Percentiles rank a stretch among this genome's conserved stretches.
These are phyloP conservation scores for Euglossa dilemma DNA, from an alignment of 1,140 invertebrate species.

Conservation along the genomic window DNA sequence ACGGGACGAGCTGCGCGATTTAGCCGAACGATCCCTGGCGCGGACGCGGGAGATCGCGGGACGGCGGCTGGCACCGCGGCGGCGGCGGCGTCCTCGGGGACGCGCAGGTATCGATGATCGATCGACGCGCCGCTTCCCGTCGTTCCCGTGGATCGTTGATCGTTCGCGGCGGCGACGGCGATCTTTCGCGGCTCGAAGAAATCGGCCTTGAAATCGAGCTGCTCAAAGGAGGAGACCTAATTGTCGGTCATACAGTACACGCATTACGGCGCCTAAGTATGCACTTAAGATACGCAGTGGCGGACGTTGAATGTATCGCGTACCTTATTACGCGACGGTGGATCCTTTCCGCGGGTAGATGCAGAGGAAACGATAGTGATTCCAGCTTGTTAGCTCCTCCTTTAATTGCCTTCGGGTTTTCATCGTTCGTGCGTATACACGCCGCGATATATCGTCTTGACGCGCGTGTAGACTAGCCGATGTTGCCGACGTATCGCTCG, in stretches of 20 bases:
- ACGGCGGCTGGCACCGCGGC: background rate
- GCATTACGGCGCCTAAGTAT: slow-evolving; percentile 61
- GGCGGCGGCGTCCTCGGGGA: no score
- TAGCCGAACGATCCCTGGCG: background rate
- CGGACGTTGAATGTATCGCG: slow-evolving; percentile 58
- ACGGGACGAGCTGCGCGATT: background rate
- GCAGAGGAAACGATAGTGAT: slow-evolving; percentile 80
- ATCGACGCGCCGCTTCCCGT: background rate
- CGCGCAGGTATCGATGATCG: background rate
- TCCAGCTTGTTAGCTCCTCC: slow-evolving; percentile 78
- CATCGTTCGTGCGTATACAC: slow-evolving; percentile 73
- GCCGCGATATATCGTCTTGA: slow-evolving; percentile 68
- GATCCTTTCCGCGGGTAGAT: slow-evolving; percentile 77
- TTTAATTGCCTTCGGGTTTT: slow-evolving; percentile 78
- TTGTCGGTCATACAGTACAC: slow-evolving; percentile 60
- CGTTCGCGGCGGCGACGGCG: background rate
- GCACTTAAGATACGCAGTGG: slow-evolving; percentile 54
- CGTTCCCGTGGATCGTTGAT: background rate
- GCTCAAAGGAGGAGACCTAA: slow-evolving; percentile 45
- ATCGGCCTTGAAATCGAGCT: slow-evolving; percentile 40
- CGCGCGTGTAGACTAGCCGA: slow-evolving; percentile 34
- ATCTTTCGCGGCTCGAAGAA: slow-evolving; percentile 7
- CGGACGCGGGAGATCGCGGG: no score
- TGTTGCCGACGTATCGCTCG: slow-evolving; percentile 25
- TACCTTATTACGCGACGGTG: slow-evolving; percentile 73